Evolutionary conservation across 1,140 invertebrate species (phyloP), one percentile per base, ranked within the genome.

Genomic region (Archivesica marissinica): DNA sequence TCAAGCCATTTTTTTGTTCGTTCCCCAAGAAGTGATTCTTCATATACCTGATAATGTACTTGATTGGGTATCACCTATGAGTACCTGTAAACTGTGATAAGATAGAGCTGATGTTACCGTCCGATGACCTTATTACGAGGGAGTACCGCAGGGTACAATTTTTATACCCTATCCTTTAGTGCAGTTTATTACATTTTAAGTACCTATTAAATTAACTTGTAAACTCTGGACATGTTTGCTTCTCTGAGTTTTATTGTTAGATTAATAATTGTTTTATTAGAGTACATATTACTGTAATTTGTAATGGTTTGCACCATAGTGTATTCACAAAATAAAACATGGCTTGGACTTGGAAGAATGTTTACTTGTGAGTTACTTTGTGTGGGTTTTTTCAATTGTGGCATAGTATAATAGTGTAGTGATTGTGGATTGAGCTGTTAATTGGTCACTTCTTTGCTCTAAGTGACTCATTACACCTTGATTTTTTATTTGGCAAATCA

Each of bases 101-200:
- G 17, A 52, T 52, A 52, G 23, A 52, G 50, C 17, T 64, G 30
- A 17, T 17, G 59, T 64, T 64, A 35, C 28, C 13, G 59, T 64
- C 38, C 13, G 2, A 28, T 35, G 59, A 64, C 59, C 59, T 35
- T 35, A 35, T 17, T 11, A 2, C 7, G 2, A n/a, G 25, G 30
- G 23, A 64, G 50, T 77, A 61, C 54, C 54, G 13, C 52, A 76
- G 54, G 74, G 74, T 76, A 25, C 74, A 76, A 20, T 39, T 59
- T 76, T 76, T 76, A 76, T 52, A 56, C 74, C 74, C 74, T 54
- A 39, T 76, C 50, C 30, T 56, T 76, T 39, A 56, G 33, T 38
- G 74, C 54, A 59, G 47, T 76, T 76, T 76, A 76, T 59, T 76
- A 76, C 74, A 20, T 1, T 76, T 76, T 76, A 56, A 76, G 2